Evolutionary conservation across 2,797 vertebrate genomes (phyloP).

Genomic region (Knipowitschia caucasica): DNA sequence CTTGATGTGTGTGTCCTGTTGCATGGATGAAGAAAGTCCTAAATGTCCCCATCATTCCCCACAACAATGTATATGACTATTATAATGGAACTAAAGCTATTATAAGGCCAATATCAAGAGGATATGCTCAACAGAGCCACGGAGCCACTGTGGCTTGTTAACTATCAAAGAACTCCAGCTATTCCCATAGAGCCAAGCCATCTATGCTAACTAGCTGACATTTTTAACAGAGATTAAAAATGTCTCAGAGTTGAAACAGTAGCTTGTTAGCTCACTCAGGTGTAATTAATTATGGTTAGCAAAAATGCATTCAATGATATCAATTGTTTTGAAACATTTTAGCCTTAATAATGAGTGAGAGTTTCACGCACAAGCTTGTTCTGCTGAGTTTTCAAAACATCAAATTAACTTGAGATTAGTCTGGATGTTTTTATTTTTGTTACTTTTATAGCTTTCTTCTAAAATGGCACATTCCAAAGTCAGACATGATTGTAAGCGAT

Average conservation of each 20-base stretch:
- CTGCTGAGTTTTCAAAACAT: background rate
- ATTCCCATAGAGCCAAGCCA: constrained; percentile 7
- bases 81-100: constrained; percentile 1
- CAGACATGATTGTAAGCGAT: background rate
- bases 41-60: constrained; percentile 23
- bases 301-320: constrained; percentile 3
- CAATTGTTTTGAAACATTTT: constrained; percentile 1
- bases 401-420: background rate
- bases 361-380: background rate
- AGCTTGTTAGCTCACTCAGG: constrained; percentile 32
- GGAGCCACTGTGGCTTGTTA: constrained; percentile 7
- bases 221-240: constrained; percentile 13
- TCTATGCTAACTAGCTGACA: constrained; percentile 2
- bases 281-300: constrained; percentile 12
- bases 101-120: background rate
- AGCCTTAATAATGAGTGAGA: background rate
- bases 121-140: background rate
- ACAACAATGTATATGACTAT: background rate
- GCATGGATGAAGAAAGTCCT: constrained; percentile 17
- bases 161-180: background rate
- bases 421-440: background rate
- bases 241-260: background rate
- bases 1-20: constrained; percentile 23
- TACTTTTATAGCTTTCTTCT: background rate
- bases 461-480: background rate